phyloP scores from a whole-genome alignment of 2,113 vertebrate species.

The Aegithalos caudatus region DNA sequence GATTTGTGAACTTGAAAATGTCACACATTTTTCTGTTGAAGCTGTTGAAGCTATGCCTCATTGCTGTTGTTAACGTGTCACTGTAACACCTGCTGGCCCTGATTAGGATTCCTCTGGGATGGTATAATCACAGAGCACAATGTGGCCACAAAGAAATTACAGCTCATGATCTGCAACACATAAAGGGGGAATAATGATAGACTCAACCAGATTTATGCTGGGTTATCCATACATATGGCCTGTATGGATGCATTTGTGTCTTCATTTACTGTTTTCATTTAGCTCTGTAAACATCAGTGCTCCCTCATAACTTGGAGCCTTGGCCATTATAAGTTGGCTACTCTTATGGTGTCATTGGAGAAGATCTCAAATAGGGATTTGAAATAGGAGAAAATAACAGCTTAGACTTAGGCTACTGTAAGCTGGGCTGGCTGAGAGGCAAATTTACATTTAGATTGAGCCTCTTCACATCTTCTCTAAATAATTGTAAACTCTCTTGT shows the following conservation, averaged over 20 bases:
- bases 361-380: neutral
- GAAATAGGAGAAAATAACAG: constrained; percentile 24
- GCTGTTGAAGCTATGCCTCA: neutral
- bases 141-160: neutral
- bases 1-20: neutral
- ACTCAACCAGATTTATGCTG: neutral
- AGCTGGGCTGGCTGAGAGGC: neutral
- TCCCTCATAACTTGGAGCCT: neutral
- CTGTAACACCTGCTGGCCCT: constrained; percentile 13
- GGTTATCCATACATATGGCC: neutral
- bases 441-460: constrained; percentile 48
- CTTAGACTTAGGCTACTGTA: constrained; percentile 15
- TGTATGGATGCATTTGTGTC: neutral
- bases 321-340: neutral
- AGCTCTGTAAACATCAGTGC: neutral
- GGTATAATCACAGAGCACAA: constrained; percentile 14
- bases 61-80: neutral
- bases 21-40: neutral
- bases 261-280: neutral
- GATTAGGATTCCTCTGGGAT: neutral
- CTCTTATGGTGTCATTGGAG: neutral
- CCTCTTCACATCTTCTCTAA: constrained; percentile 15
- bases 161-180: neutral
- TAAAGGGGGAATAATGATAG: neutral
- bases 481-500: neutral